phyloP scores from a whole-genome alignment of 1,140 invertebrate genomes.

The Andrena cerasifolii region DNA sequence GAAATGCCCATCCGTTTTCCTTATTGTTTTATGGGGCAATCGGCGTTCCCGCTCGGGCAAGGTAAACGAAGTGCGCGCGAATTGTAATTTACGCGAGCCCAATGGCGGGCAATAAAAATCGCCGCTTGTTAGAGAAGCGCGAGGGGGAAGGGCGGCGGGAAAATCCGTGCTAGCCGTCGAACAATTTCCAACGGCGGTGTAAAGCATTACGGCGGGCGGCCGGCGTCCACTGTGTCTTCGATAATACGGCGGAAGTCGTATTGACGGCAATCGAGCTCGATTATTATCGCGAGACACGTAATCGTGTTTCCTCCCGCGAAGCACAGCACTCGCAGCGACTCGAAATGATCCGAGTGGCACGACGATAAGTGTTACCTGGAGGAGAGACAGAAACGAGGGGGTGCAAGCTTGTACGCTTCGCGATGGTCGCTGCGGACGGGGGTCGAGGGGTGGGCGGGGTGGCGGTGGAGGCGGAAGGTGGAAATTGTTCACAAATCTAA shows the following conservation, averaged over 20 bases:
- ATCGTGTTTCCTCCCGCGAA: slow-evolving; percentile 2
- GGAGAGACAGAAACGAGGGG: not conserved
- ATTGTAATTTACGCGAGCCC: not conserved
- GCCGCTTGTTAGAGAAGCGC: not conserved
- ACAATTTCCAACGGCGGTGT: too few species aligned
- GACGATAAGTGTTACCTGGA: slow-evolving; percentile 37
- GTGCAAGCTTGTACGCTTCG: not conserved
- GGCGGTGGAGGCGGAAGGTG: slow-evolving; percentile 19
- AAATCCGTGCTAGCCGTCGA: not conserved
- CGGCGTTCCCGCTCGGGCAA: too few species aligned
- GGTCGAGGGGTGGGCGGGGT: not conserved
- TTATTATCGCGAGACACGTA: slow-evolving; percentile 23
- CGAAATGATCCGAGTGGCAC: slow-evolving; percentile 26
- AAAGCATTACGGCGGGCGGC: not conserved
- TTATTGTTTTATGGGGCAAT: not conserved
- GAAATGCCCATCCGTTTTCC: not conserved
- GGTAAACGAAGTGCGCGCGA: not conserved
- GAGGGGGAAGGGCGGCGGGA: too few species aligned
- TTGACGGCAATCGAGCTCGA: slow-evolving; percentile 23
- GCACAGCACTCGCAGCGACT: not conserved
- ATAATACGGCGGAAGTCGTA: slow-evolving; percentile 25
- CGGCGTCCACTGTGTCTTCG: not conserved
- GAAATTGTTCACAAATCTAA: slow-evolving; percentile 57
- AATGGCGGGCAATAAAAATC: slow-evolving; percentile 7
- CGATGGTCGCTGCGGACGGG: not conserved